A percentile compares a stretch with the other conserved stretches of the same genome.
Conservation (phyloP, 2,888 invertebrate species). For the Dilophus febrilis region DNA sequence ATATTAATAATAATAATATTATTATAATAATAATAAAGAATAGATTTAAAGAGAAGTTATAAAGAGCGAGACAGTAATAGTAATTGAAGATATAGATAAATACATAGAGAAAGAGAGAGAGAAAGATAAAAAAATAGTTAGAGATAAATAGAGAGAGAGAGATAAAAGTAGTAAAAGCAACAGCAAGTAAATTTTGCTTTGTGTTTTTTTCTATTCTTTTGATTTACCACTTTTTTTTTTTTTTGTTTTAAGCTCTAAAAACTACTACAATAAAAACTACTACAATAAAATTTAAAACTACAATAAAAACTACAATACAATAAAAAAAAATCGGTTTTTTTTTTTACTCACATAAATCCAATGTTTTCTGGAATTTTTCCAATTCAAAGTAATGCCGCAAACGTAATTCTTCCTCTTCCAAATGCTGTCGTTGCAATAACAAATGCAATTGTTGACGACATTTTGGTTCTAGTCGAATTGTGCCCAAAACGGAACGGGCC, state of each 20-base stretch:
- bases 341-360: slow-evolving; percentile 22
- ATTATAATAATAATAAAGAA: too few species aligned
- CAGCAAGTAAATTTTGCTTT: too few species aligned
- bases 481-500: slow-evolving; percentile 24
- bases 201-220: neutral
- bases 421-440: slow-evolving; percentile 27
- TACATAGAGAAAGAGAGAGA: too few species aligned
- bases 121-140: too few species aligned
- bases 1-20: too few species aligned
- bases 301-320: neutral
- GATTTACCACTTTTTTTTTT: neutral
- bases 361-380: slow-evolving; percentile 28
- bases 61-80: too few species aligned
- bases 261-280: neutral
- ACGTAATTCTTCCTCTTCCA: slow-evolving; percentile 29
- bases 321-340: too few species aligned
- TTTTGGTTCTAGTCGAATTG: slow-evolving; percentile 25
- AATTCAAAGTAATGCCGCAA: slow-evolving; percentile 28
- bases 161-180: too few species aligned
- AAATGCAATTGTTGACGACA: slow-evolving; percentile 26
- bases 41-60: too few species aligned
- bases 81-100: too few species aligned
- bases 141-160: too few species aligned
- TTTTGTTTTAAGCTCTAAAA: neutral
- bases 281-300: neutral